Conservation (phyloP, 2,888 invertebrate genomes). For the Crossocerus cetratus region DNA sequence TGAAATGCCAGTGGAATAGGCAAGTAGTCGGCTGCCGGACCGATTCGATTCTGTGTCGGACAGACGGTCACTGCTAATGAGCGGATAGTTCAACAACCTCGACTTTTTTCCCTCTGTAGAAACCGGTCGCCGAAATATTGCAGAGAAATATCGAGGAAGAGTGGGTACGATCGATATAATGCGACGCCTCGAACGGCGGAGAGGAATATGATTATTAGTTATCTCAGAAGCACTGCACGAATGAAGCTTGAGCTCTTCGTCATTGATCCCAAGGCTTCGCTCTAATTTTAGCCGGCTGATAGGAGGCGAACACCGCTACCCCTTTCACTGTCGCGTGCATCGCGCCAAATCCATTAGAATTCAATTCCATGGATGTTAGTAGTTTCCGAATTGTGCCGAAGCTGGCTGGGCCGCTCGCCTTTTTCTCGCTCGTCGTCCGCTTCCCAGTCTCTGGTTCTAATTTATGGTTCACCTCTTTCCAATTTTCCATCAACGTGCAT, state of each 20-base stretch:
- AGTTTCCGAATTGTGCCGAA: constrained; percentile 31
- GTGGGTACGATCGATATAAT: too few species aligned
- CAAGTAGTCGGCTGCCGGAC: background rate
- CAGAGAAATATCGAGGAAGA: too few species aligned
- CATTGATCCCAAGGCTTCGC: constrained; percentile 49
- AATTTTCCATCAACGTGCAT: too few species aligned
- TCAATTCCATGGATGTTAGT: constrained; percentile 39
- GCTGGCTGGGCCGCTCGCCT: background rate
- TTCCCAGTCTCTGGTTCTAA: too few species aligned
- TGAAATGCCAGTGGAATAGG: background rate
- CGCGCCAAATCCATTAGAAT: constrained; percentile 47
- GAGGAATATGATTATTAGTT: constrained; percentile 20
- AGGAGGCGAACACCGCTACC: constrained; percentile 26
- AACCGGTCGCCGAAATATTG: too few species aligned
- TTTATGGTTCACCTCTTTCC: too few species aligned
- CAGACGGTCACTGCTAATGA: too few species aligned
- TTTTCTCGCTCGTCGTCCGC: background rate
- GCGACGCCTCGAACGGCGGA: constrained; percentile 16
- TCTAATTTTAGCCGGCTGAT: constrained; percentile 53
- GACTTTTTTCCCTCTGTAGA: too few species aligned
- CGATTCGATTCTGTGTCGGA: too few species aligned
- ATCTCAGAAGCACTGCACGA: constrained; percentile 7
- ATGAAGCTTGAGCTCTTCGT: constrained; percentile 34
- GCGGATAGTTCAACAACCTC: too few species aligned
- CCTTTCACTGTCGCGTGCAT: constrained; percentile 37